Evolutionary conservation across 2,113 vertebrate genomes (phyloP).

Genomic region (Callipepla squamata): DNA sequence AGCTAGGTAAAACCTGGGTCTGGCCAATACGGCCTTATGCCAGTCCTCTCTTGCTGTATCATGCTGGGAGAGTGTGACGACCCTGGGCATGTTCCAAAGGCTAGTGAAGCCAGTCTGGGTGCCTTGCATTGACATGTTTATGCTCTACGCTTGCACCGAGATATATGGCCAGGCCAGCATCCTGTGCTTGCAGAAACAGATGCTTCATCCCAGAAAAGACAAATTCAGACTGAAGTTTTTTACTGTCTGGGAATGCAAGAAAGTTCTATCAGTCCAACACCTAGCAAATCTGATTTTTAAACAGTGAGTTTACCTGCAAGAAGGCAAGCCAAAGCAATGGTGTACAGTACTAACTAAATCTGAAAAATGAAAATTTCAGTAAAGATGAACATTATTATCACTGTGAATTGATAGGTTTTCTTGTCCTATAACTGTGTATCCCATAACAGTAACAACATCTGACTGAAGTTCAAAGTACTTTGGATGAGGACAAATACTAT

Average conservation of each 20-base stretch:
- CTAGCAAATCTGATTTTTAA: not conserved
- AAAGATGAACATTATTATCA: not conserved
- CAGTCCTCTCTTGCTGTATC: not conserved
- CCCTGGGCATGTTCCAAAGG: not conserved
- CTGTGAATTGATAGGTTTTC: not conserved
- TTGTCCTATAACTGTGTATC: not conserved
- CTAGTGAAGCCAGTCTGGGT: not conserved
- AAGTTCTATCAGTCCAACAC: not conserved
- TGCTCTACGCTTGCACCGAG: not conserved
- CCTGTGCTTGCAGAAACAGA: not conserved
- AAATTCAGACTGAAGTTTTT: not conserved
- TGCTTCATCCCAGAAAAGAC: not conserved
- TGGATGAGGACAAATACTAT: not conserved
- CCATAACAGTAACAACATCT: not conserved
- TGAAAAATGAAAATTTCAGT: not conserved
- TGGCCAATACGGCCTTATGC: not conserved
- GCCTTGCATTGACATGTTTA: not conserved
- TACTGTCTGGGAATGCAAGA: not conserved
- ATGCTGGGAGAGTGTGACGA: fast-evolving
- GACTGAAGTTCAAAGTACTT: not conserved
- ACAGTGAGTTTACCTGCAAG: not conserved
- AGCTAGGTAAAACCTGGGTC: not conserved
- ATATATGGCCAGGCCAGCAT: not conserved
- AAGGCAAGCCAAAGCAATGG: conserved; percentile 20
- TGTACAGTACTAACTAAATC: not conserved